Evolutionary conservation across 2,113 vertebrate species (phyloP).

Genomic region (Herpailurus yagouaroundi): DNA sequence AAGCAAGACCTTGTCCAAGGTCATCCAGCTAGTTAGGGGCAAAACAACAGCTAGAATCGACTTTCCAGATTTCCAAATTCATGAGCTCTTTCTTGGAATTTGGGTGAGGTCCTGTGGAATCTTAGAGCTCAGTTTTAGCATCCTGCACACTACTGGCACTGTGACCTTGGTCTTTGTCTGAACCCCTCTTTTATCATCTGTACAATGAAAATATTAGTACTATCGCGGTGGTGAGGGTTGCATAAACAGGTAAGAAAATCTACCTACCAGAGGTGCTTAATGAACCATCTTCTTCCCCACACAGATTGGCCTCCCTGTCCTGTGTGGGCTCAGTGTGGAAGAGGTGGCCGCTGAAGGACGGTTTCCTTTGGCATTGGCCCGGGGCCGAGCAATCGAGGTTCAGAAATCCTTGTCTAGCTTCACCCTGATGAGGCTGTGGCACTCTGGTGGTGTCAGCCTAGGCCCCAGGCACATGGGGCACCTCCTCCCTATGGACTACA

Average conservation of each 20-base stretch:
- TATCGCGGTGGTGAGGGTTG: neutral
- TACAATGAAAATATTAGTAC: neutral
- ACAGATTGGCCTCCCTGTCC: slow-evolving; percentile 87
- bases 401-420: slow-evolving; percentile 84
- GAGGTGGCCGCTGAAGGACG: slow-evolving; percentile 89
- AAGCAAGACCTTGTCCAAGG: neutral
- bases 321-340: slow-evolving; percentile 94
- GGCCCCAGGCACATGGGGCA: slow-evolving; percentile 84
- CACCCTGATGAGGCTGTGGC: slow-evolving; percentile 87
- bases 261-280: neutral
- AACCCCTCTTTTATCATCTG: neutral
- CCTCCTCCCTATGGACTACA: slow-evolving; percentile 85
- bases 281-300: neutral
- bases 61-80: neutral
- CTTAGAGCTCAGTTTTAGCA: neutral
- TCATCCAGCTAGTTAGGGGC: neutral
- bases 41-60: neutral
- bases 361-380: slow-evolving; percentile 86
- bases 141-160: neutral
- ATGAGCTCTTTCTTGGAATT: neutral
- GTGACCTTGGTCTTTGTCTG: neutral
- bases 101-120: neutral
- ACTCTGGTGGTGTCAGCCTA: slow-evolving; percentile 89
- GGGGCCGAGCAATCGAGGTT: slow-evolving; percentile 54
- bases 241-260: neutral